Evolutionary conservation across 2,888 invertebrate genomes (phyloP), one percentile per base, ranked within the genome.

Genomic region (Torymus tubicola): DNA sequence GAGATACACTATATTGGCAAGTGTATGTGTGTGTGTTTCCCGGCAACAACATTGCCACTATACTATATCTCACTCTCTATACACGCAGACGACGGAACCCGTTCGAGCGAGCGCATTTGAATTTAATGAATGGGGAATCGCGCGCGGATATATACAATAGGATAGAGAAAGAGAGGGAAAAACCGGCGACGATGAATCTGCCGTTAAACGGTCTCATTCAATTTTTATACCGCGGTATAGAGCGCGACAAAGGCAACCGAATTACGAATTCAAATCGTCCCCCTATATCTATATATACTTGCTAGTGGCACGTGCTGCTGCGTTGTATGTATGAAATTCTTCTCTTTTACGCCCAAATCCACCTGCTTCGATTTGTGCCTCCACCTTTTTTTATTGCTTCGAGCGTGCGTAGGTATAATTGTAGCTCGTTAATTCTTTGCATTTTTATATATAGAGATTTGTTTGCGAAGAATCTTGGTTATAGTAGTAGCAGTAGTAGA

Each of bases 221-320:
- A 87, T 87, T 87, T 87, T 67, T 71, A 52, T 83, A 85, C 85
- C 83, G 84, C 85, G 86, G n/a, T 86, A 31, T 31, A 42, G 5
- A 42, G 42, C 1, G 85, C 85, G 86, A 87, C 86, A 87, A 87
- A 87, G 85, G 86, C 85, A 77, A 81, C 11, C 85, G 86, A 85
- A 87, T 87, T 87, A 88, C 86, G 85, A 87, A 88, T 88, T 87
- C 87, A 87, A 87, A 87, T 88, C 86, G 85, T 79, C 79, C 53
- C 55, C 61, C 31, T 55, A 58, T 11, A 52, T 5, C 14, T 24
- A 16, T 58, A 24, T 18, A 18, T 14, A 11, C 24, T 18, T 10
- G n/a, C 42, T 12, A 18, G 8, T n/a, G 69, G 31, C 72, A 52
- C 61, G 71, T 71, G 60, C 58, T 70, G 42, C 50, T 42, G 31